Percentiles rank a stretch among this genome's conserved stretches.
These are phyloP conservation scores for Calliscelio sp. DNA, from an alignment of 2,888 invertebrate genomes.

Conservation along the genomic window DNA sequence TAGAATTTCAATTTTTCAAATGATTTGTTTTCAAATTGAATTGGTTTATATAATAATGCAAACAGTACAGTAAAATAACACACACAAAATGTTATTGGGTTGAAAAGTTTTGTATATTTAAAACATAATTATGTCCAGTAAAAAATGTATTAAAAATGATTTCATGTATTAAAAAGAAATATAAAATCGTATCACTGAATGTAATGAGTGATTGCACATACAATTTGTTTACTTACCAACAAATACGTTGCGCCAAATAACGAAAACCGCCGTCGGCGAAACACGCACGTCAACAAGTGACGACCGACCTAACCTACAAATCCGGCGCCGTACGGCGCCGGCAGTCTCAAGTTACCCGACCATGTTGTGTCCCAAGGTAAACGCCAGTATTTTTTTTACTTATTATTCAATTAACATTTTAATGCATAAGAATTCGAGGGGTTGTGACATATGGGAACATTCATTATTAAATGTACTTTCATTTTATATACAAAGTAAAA, in stretches of 20 bases:
- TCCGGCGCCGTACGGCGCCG: not conserved
- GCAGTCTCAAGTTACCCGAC: constrained; percentile 15
- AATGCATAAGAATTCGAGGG: constrained; percentile 14
- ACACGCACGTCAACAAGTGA: not conserved
- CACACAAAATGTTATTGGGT: no score
- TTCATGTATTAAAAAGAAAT: not conserved
- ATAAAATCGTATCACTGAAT: not conserved
- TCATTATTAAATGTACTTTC: constrained; percentile 17
- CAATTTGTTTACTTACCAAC: constrained; percentile 7
- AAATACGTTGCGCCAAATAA: constrained; percentile 1
- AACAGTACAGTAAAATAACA: no score
- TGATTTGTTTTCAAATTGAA: no score
- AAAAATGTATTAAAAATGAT: not conserved
- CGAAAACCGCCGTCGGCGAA: not conserved
- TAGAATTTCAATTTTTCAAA: not conserved
- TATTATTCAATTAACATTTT: constrained; percentile 9
- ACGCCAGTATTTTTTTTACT: constrained; percentile 23
- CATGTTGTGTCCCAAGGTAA: constrained; percentile 30
- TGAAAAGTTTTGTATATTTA: no score
- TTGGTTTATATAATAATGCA: not conserved
- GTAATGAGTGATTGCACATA: not conserved
- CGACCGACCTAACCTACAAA: not conserved
- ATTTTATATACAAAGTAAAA: constrained; percentile 13
- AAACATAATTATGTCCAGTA: no score
- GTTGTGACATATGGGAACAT: no score